Percentiles rank a stretch among this genome's conserved stretches.
These are phyloP conservation scores for Gallinago jamesoni DNA, from an alignment of 2,113 vertebrate species.

Conservation along the genomic window DNA sequence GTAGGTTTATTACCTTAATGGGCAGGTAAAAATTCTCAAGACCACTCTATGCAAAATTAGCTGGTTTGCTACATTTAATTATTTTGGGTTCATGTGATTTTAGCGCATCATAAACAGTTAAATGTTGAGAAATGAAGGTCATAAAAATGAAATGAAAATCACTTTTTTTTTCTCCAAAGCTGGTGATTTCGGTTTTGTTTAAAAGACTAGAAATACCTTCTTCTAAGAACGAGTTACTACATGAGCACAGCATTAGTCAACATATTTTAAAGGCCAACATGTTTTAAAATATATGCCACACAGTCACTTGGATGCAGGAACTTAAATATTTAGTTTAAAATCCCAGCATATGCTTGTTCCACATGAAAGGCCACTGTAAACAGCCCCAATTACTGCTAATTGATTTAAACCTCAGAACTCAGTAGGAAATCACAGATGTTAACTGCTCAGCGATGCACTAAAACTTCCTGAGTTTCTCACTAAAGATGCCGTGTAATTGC, in stretches of 20 bases:
- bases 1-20: constrained; percentile 1
- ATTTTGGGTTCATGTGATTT: background rate
- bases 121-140: background rate
- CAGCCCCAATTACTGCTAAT: constrained; percentile 66
- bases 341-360: constrained; percentile 53
- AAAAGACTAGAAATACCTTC: constrained; percentile 11
- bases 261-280: background rate
- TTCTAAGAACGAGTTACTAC: background rate
- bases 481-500: constrained; percentile 39
- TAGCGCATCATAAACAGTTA: background rate
- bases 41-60: background rate
- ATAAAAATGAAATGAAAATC: background rate
- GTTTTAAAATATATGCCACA: background rate
- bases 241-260: background rate
- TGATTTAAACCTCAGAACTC: constrained; percentile 73
- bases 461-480: constrained; percentile 60
- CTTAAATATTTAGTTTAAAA: constrained; percentile 60
- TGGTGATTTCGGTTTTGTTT: background rate
- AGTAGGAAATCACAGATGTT: constrained; percentile 67
- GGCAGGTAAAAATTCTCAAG: background rate
- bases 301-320: background rate
- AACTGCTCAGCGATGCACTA: constrained; percentile 60
- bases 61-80: background rate
- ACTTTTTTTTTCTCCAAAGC: background rate
- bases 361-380: constrained; percentile 40